Evolutionary conservation across 30 jellyfish, hydroid and myxozoan genomes (phyloP).

Genomic region (Nemopilema nomurai): DNA sequence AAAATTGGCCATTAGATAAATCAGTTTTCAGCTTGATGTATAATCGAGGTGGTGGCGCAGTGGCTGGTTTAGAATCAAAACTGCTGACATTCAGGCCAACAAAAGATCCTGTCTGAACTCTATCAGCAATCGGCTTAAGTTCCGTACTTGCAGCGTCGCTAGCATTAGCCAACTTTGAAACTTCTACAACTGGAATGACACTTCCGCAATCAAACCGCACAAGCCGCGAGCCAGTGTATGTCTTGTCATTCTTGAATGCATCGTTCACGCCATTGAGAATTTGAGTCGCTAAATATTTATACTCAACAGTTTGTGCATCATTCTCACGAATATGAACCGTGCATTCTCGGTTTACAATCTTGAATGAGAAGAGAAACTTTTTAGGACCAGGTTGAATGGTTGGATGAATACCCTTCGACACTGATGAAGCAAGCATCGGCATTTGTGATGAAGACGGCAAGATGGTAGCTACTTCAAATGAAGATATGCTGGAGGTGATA

Average conservation of each 20-base stretch:
- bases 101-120: constrained; percentile 8
- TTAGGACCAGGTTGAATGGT: constrained; percentile 24
- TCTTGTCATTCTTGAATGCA: constrained; percentile 30
- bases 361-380: constrained; percentile 35
- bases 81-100: constrained; percentile 10
- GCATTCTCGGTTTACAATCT: constrained; percentile 30
- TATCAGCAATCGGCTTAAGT: constrained; percentile 1
- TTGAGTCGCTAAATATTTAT: background rate
- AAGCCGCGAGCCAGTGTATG: constrained; percentile 28
- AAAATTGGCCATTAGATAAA: constrained; percentile 42
- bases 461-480: too few species aligned
- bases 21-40: constrained; percentile 19
- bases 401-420: too few species aligned
- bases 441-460: background rate
- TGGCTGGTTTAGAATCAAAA: constrained; percentile 5
- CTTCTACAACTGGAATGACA: constrained; percentile 58
- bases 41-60: constrained; percentile 10
- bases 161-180: constrained; percentile 48
- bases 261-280: constrained; percentile 23
- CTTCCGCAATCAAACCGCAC: constrained; percentile 64
- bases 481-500: too few species aligned
- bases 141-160: constrained; percentile 4
- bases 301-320: constrained; percentile 4
- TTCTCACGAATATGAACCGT: constrained; percentile 44
- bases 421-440: background rate